A percentile compares a stretch with the other conserved stretches of the same genome.
phyloP scores from a whole-genome alignment of 2,797 vertebrate genomes.

The Platyrinchus mystaceus region DNA sequence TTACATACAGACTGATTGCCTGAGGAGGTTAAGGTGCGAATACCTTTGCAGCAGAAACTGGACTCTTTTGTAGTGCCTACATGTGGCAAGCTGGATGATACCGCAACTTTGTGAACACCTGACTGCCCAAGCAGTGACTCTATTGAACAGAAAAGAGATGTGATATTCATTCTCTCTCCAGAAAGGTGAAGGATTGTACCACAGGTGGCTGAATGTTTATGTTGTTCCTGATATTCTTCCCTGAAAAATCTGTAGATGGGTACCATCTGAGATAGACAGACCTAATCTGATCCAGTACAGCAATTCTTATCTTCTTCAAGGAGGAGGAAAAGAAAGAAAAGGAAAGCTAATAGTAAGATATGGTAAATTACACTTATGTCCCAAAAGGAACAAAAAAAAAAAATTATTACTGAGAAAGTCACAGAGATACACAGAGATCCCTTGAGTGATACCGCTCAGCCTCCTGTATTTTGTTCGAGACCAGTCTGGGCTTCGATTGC shows the following conservation, averaged over 20 bases:
- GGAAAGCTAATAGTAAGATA: background rate
- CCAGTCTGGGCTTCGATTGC: background rate
- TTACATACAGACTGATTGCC: background rate
- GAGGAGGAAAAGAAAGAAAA: background rate
- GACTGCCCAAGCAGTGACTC: background rate
- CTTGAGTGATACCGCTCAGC: background rate
- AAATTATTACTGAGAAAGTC: rapidly evolving
- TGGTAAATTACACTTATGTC: background rate
- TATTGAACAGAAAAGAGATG: background rate
- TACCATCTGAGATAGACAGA: background rate
- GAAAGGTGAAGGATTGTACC: background rate
- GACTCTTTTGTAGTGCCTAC: rapidly evolving
- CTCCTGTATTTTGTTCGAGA: background rate
- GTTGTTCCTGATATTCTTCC: background rate
- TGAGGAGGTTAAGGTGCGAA: background rate
- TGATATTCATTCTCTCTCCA: background rate
- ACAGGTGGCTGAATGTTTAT: background rate
- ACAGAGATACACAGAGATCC: background rate
- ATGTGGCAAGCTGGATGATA: background rate
- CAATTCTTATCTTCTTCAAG: background rate
- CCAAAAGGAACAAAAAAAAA: background rate
- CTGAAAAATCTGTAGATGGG: background rate
- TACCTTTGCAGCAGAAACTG: background rate
- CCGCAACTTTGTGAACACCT: background rate
- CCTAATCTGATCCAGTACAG: background rate